phyloP scores from a whole-genome alignment of 2,888 invertebrate genomes.

The Campoletis raptor region DNA sequence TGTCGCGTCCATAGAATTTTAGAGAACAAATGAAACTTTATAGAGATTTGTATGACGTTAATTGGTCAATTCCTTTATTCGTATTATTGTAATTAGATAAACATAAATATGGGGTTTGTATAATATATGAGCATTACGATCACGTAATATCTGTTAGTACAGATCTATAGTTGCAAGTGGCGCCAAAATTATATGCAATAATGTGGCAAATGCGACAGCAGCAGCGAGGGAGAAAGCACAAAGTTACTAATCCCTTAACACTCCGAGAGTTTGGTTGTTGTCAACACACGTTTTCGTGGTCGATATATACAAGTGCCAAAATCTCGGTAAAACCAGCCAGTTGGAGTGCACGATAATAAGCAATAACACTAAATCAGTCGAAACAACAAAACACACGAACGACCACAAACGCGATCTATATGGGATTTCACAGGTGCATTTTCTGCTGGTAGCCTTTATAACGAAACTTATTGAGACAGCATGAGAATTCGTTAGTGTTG shows the following conservation, averaged over 20 bases:
- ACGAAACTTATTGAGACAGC: neutral
- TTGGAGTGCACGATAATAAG: constrained; percentile 38
- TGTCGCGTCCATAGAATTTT: neutral
- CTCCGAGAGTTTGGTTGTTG: neutral
- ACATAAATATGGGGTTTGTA: neutral
- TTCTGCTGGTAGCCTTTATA: constrained; percentile 10
- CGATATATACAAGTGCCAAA: constrained; percentile 13
- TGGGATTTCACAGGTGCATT: constrained; percentile 15
- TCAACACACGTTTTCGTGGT: constrained; percentile 12
- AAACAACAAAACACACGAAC: constrained; percentile 17
- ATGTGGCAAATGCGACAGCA: neutral
- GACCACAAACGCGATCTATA: constrained; percentile 16
- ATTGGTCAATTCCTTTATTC: neutral
- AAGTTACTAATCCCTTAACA: constrained; percentile 38
- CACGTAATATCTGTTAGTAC: neutral
- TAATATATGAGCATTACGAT: neutral
- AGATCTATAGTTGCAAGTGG: neutral
- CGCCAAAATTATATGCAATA: constrained; percentile 4
- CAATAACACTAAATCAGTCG: constrained; percentile 49
- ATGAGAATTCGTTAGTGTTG: neutral
- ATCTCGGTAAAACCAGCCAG: constrained; percentile 46
- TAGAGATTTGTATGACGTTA: too few species aligned
- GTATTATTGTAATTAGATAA: neutral
- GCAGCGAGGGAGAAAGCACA: constrained; percentile 22
- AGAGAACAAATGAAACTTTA: neutral